phyloP scores from a whole-genome alignment of 1,140 invertebrate genomes.

The Euura lappo region DNA sequence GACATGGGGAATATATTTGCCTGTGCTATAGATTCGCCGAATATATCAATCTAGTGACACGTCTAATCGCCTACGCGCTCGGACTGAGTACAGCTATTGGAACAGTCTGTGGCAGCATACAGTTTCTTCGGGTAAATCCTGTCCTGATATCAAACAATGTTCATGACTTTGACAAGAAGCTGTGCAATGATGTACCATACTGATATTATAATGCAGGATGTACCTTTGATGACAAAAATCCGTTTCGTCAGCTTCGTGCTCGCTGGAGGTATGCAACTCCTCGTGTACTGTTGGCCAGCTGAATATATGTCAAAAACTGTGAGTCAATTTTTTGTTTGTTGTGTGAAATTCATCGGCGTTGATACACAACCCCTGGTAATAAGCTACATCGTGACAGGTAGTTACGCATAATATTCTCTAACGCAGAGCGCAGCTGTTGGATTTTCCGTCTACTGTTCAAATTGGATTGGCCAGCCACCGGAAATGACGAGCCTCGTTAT shows the following conservation, averaged over 20 bases:
- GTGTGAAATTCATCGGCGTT: not conserved
- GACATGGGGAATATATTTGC: too few species aligned
- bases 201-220: conserved; percentile 4
- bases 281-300: conserved; percentile 11
- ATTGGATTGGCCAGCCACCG: conserved; percentile 14
- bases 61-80: conserved; percentile 24
- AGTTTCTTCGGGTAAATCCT: conserved; percentile 34
- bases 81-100: conserved; percentile 22
- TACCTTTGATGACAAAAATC: conserved; percentile 17
- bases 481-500: conserved; percentile 11
- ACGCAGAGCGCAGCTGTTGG: conserved; percentile 22
- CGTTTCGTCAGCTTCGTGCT: conserved; percentile 18
- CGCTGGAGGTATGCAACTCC: conserved; percentile 16
- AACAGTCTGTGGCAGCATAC: conserved; percentile 35
- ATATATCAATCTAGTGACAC: conserved; percentile 6
- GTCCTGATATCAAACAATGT: too few species aligned
- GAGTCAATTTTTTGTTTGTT: not conserved
- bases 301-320: conserved; percentile 18
- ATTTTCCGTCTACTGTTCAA: conserved; percentile 5
- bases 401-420: conserved; percentile 19
- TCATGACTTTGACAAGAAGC: too few species aligned
- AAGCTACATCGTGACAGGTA: not conserved
- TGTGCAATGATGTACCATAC: too few species aligned
- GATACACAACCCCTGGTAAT: conserved; percentile 17
- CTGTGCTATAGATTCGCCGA: conserved; percentile 26